Percentiles rank a stretch among this genome's conserved stretches.
Conservation (phyloP, 2,797 vertebrate species). For the Tragelaphus eurycerus region DNA sequence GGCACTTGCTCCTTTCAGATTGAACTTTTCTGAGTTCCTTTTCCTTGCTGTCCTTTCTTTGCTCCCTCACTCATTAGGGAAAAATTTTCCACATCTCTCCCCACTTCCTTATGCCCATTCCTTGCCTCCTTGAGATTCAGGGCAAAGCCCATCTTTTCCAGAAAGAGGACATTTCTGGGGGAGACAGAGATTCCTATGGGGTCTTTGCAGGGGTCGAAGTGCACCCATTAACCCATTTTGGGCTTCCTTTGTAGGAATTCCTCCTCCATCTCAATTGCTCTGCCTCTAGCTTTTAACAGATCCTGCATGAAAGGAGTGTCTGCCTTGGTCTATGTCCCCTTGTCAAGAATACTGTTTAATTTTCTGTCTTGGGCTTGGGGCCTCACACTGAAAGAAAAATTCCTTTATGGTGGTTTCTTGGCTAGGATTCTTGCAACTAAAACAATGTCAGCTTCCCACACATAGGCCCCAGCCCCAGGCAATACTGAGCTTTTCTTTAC, state of each 20-base stretch:
- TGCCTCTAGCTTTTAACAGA: not conserved
- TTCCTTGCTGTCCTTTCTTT: not conserved
- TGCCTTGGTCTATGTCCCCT: not conserved
- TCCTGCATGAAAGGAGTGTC: not conserved
- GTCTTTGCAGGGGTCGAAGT: not conserved
- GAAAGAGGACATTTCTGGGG: not conserved
- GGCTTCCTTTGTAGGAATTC: not conserved
- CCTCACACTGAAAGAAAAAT: not conserved
- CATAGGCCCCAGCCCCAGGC: fast-evolving
- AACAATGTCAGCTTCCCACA: not conserved
- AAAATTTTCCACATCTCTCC: not conserved
- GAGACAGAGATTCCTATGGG: not conserved
- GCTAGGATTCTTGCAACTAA: not conserved
- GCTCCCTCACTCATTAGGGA: not conserved
- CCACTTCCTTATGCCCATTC: not conserved
- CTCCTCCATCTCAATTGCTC: not conserved
- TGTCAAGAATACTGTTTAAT: not conserved
- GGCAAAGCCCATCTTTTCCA: not conserved
- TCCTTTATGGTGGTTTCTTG: not conserved
- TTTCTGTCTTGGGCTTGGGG: not conserved
- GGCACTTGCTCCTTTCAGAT: not conserved
- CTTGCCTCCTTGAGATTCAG: not conserved
- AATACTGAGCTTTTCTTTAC: not conserved
- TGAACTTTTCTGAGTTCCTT: not conserved
- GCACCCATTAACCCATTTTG: not conserved